Evolutionary conservation across 2,113 vertebrate genomes (phyloP), one percentile per base, ranked within the genome.

Genomic region (Cyphomyrus discorhynchus): DNA sequence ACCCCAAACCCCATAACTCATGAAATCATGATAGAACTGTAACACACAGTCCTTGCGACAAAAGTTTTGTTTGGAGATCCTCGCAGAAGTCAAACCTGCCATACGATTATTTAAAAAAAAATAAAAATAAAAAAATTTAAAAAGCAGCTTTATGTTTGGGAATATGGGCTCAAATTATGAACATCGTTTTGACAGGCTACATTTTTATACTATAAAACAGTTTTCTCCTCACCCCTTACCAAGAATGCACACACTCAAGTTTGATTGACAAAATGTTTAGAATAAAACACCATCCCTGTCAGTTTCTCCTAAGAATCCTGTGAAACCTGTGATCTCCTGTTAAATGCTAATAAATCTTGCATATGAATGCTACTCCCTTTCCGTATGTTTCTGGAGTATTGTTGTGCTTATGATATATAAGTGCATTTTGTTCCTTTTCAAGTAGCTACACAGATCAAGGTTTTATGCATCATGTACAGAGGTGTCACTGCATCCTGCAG

Each of bases 1-100:
- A 42, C 66, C 84, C 56, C 77, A 24, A 39, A 56, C 84, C 88
- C 89, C 47, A 87, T 62, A 90, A 88, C 88, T 87, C 39, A 89
- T 49, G 45, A 42, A 62, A 49, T 35, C 83, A 82, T 70, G 82
- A 24, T 17, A 49, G 42, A 85, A 46, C 19, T 46, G 46, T 24
- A 85, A 85, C 82, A 85, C 82, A 46, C 45, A 46, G 46, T n/a
- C 31, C 74, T 80, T 17, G 31, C 35, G 17, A 80, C 74, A 42
- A 56, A 56, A 49, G 46, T 47, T 87, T 15, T 56, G 35, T 56
- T 39, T n/a, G 82, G 13, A 42, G 11, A 39, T 56, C 15, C 27
- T 87, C 1, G 49, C 49, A 56, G 50, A 87, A 53, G 50, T 17
- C 2, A 77, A 80, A 80, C 74, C 74, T 77, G 70, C 27, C 31